phyloP scores from a whole-genome alignment of 30 jellyfish, hydroid and myxozoan genomes.

The Hydractinia symbiolongicarpus region DNA sequence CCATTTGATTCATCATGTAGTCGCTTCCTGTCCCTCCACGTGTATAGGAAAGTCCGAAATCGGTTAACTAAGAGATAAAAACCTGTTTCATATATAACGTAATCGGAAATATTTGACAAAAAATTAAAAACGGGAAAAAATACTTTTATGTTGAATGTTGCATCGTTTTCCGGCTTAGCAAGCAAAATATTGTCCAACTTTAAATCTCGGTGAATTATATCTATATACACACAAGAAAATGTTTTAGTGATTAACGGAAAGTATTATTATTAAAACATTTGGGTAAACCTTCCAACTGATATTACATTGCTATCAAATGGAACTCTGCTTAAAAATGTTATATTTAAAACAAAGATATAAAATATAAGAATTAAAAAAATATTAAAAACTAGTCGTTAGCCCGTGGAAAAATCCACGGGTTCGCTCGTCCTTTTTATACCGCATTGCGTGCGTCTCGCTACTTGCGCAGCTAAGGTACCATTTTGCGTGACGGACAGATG shows the following conservation, averaged over 20 bases:
- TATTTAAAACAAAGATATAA: too few relatives aligned
- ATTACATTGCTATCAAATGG: too few relatives aligned
- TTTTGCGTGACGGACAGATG: too few relatives aligned
- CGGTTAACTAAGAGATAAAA: conserved; percentile 46
- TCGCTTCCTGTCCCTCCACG: conserved; percentile 90
- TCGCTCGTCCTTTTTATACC: too few relatives aligned
- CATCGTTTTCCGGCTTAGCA: conserved; percentile 45
- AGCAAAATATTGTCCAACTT: conserved; percentile 67
- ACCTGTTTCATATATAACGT: neutral
- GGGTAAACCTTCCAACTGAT: too few relatives aligned
- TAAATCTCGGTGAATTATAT: conserved; percentile 73
- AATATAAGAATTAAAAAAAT: neutral
- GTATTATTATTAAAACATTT: too few relatives aligned
- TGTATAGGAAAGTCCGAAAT: conserved; percentile 78
- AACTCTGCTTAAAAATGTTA: too few relatives aligned
- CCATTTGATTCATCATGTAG: conserved; percentile 85
- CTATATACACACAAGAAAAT: conserved; percentile 10
- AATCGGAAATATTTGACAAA: neutral
- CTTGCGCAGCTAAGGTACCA: too few relatives aligned
- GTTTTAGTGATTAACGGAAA: too few relatives aligned
- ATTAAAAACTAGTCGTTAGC: too few relatives aligned
- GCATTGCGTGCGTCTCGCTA: too few relatives aligned
- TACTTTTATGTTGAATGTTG: conserved; percentile 60
- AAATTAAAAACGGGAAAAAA: neutral
- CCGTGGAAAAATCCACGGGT: too few relatives aligned